Conservation (phyloP, 1,140 invertebrate genomes). For the Drosophila sechellia region DNA sequence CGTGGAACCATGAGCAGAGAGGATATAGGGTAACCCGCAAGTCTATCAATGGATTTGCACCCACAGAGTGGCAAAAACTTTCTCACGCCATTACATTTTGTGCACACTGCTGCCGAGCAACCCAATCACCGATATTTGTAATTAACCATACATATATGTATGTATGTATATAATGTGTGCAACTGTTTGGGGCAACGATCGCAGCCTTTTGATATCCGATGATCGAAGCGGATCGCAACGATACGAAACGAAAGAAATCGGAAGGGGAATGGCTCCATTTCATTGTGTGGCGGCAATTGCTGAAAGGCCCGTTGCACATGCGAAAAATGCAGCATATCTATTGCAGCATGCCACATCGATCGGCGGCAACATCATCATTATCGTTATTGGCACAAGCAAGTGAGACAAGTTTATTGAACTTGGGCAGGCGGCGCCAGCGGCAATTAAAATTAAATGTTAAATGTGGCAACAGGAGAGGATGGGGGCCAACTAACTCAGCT, state of each 20-base stretch:
- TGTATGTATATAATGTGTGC: neutral
- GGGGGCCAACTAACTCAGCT: constrained; percentile 4
- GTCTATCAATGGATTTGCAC: constrained; percentile 10
- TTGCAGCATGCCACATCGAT: constrained; percentile 55
- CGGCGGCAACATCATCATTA: constrained; percentile 17
- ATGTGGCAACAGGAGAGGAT: constrained; percentile 27
- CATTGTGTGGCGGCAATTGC: constrained; percentile 45
- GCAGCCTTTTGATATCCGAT: constrained; percentile 54
- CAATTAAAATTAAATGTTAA: constrained; percentile 78
- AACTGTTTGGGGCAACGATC: constrained; percentile 67
- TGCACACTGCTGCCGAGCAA: constrained; percentile 51
- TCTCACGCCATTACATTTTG: constrained; percentile 66
- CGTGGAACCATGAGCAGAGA: neutral
- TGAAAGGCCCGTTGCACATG: constrained; percentile 48
- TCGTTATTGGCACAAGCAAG: constrained; percentile 15
- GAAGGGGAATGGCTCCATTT: constrained; percentile 57
- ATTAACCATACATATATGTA: constrained; percentile 56
- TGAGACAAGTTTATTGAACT: constrained; percentile 71
- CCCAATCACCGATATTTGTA: constrained; percentile 80
- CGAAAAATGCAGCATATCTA: constrained; percentile 60
- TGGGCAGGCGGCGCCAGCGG: constrained; percentile 65
- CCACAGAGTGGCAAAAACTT: constrained; percentile 48
- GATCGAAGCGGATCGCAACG: constrained; percentile 35
- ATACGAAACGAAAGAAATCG: constrained; percentile 21
- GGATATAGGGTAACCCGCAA: neutral